Conservation (phyloP, 2,888 invertebrate species). For the Ophraella communa region DNA sequence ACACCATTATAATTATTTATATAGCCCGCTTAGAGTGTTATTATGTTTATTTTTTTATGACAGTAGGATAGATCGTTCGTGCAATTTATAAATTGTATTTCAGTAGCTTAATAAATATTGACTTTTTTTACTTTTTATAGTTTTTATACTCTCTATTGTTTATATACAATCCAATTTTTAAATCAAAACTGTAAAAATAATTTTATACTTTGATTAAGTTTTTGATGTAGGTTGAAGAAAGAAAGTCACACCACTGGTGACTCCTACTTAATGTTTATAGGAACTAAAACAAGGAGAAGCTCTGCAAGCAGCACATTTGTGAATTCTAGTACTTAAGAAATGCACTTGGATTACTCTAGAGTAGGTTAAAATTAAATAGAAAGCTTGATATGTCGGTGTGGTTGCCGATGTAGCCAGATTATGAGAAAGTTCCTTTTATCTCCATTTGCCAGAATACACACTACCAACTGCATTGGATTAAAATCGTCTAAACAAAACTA, state of each 20-base stretch:
- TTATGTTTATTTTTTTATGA: neutral
- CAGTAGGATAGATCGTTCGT: neutral
- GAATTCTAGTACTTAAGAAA: slow-evolving; percentile 16
- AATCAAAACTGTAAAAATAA: neutral
- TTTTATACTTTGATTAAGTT: neutral
- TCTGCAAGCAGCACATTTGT: slow-evolving; percentile 8
- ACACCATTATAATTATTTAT: neutral
- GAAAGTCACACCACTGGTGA: neutral
- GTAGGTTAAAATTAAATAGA: slow-evolving; percentile 16
- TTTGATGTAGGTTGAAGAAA: neutral
- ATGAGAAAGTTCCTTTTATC: slow-evolving; percentile 15
- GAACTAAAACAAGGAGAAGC: slow-evolving; percentile 3
- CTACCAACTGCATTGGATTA: slow-evolving; percentile 40
- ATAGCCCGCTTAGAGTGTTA: neutral
- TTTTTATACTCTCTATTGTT: too few species aligned
- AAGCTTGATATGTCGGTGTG: slow-evolving; percentile 7
- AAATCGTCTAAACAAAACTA: slow-evolving; percentile 33
- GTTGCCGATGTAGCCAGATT: slow-evolving; percentile 12
- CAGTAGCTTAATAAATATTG: too few species aligned
- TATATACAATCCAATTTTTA: too few species aligned
- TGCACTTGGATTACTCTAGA: slow-evolving; percentile 19
- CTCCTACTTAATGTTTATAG: neutral
- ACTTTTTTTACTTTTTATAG: too few species aligned
- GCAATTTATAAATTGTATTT: too few species aligned
- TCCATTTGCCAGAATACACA: slow-evolving; percentile 33